phyloP scores from a whole-genome alignment of 2,113 vertebrate species.

The Cervus canadensis region DNA sequence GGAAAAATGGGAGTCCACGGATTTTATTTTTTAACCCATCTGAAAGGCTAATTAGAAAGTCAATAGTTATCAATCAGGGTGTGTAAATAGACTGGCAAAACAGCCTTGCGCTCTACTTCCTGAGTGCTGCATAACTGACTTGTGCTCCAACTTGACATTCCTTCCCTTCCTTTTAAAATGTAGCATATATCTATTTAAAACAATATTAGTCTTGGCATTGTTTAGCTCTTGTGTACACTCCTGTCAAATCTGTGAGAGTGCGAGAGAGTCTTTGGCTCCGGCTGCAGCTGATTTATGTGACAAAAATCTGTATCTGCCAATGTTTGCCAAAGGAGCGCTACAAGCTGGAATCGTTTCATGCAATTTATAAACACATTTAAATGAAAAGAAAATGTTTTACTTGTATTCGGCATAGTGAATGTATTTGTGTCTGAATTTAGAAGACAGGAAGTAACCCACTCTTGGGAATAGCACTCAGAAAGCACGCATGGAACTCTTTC shows the following conservation, averaged over 20 bases:
- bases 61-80: not conserved
- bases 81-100: not conserved
- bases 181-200: conserved; percentile 64
- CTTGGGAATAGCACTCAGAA: conserved; percentile 45
- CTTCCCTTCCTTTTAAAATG: conserved; percentile 17
- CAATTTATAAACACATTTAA: conserved; percentile 72
- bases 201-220: conserved; percentile 77
- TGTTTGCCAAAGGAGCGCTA: conserved; percentile 74
- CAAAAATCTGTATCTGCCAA: conserved; percentile 71
- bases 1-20: not conserved
- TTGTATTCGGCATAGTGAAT: conserved; percentile 29
- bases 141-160: not conserved
- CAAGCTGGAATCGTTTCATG: conserved; percentile 64
- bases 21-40: not conserved
- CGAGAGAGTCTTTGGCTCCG: conserved; percentile 73
- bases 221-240: conserved; percentile 75
- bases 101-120: not conserved
- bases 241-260: conserved; percentile 75
- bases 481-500: conserved; percentile 2
- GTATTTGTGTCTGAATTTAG: conserved; percentile 63
- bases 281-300: conserved; percentile 74
- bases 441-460: conserved; percentile 59
- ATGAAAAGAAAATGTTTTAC: conserved; percentile 69
- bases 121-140: not conserved
- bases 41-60: conserved; percentile 35